Conservation (phyloP, 2,888 invertebrate species). For the Aspidiotus rigidus region DNA sequence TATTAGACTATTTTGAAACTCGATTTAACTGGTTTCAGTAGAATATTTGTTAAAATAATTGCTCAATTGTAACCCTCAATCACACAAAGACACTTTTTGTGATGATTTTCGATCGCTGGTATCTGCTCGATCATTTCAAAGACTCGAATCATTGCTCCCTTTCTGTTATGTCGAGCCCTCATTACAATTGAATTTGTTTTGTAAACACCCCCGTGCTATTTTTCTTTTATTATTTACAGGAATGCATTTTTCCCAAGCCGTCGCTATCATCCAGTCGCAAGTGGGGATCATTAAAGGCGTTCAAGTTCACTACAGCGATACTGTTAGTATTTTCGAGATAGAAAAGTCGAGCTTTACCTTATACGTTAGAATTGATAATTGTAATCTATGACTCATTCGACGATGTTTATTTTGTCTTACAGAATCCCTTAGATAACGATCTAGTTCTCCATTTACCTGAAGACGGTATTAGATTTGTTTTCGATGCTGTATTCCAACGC, state of each 20-base stretch:
- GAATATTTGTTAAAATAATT: constrained; percentile 8
- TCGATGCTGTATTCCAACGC: constrained; percentile 64
- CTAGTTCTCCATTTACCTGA: constrained; percentile 91
- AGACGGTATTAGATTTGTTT: constrained; percentile 92
- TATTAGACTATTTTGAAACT: constrained; percentile 42
- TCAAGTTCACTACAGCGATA: constrained; percentile 92
- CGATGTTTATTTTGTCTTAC: constrained; percentile 44
- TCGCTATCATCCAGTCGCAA: constrained; percentile 92
- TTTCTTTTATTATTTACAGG: constrained; percentile 54
- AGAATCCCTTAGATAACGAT: constrained; percentile 92
- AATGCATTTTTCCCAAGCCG: constrained; percentile 97
- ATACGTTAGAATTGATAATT: neutral
- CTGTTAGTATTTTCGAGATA: constrained; percentile 51
- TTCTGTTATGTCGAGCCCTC: too few species aligned
- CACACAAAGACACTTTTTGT: too few species aligned
- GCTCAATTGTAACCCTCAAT: constrained; percentile 27
- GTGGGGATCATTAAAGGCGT: constrained; percentile 90
- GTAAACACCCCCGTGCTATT: neutral
- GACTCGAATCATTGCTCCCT: too few species aligned
- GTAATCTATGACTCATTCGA: neutral
- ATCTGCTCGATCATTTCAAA: too few species aligned
- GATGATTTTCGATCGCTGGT: too few species aligned
- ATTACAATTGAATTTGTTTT: too few species aligned
- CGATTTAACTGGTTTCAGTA: constrained; percentile 3
- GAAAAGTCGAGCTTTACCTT: neutral